Base-by-base conservation (phyloP, 1,140 invertebrate genomes). In the Heliconius himera region DNA sequence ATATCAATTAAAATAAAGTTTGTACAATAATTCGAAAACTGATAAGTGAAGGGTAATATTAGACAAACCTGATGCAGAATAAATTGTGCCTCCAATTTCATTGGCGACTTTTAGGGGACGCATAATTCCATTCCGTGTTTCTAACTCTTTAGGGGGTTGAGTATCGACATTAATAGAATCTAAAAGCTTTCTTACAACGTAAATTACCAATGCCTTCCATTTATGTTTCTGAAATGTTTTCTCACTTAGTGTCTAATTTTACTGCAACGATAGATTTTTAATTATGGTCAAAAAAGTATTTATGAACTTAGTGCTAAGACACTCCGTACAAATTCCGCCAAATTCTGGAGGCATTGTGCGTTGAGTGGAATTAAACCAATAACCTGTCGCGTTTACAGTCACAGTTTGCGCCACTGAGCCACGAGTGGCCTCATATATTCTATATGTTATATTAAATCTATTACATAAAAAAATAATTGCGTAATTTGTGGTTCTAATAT, bases 71-170 rank as follows among this genome's bases (percentile, higher is more conserved):
- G 82, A 82, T 86, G 85, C 78, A 82, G 83, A 90, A 93, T 90
- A 93, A 90, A 90, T 90, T 92, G 87, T 86, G 80, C 81, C 85
- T 90, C 87, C 90, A 93, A 93, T 90, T 91, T 87, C 89, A 87
- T 91, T 93, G 86, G 86, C 87, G 84, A 89, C 87, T 93, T 90
- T 88, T 89, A 90, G 91, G 90, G 91, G 90, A 87, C 85, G 85
- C 81, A 87, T 93, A 93, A 93, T 93, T 93, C 91, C 89, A 91
- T 94, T 93, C 89, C 87, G 87, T 92, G 89, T 89, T 90, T 89
- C 84, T 87, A 93, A 94, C 91, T 93, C 91, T 93, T 94, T 94
- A 87, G 87, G 89, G 90, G 89, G 86, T 89, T 84, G 88, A 87
- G 87, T 88, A 90, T 90, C 85, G 88, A 85, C 88, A 91, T 90